A percentile compares a stretch with the other conserved stretches of the same genome.
Conservation (phyloP, 2,797 vertebrate genomes). For the Erpetoichthys calabaricus region DNA sequence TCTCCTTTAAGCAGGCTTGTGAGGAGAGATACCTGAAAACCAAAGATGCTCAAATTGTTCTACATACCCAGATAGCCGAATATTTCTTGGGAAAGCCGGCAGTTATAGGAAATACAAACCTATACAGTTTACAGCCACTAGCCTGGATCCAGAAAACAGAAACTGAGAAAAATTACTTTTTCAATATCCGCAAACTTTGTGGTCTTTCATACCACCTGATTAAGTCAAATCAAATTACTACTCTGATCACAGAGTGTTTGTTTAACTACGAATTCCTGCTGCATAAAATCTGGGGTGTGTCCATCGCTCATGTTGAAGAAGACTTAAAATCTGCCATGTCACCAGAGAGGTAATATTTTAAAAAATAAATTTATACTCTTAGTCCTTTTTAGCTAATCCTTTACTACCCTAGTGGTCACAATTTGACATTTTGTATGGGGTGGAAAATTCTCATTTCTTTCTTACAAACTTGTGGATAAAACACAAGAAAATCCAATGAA, state of each 20-base stretch:
- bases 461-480: too few relatives aligned
- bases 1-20: constrained; percentile 24
- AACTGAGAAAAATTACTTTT: constrained; percentile 24
- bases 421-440: too few relatives aligned
- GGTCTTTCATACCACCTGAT: constrained; percentile 46
- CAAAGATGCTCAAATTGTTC: constrained; percentile 23
- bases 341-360: constrained; percentile 34
- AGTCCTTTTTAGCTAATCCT: too few relatives aligned
- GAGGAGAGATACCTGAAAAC: constrained; percentile 31
- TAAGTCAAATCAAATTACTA: constrained; percentile 34
- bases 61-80: constrained; percentile 37
- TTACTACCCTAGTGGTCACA: too few relatives aligned
- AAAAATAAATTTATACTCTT: background rate
- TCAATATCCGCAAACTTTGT: constrained; percentile 44
- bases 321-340: constrained; percentile 41
- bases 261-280: constrained; percentile 55
- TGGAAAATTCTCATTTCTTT: too few relatives aligned
- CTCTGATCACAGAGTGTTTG: constrained; percentile 40
- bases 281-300: constrained; percentile 47
- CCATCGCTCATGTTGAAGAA: constrained; percentile 40
- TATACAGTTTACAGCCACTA: constrained; percentile 35
- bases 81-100: constrained; percentile 26
- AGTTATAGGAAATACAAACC: constrained; percentile 6
- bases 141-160: constrained; percentile 31
- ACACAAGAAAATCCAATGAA: too few relatives aligned